phyloP scores from a whole-genome alignment of 2,888 invertebrate species.

The Callosobruchus maculatus region DNA sequence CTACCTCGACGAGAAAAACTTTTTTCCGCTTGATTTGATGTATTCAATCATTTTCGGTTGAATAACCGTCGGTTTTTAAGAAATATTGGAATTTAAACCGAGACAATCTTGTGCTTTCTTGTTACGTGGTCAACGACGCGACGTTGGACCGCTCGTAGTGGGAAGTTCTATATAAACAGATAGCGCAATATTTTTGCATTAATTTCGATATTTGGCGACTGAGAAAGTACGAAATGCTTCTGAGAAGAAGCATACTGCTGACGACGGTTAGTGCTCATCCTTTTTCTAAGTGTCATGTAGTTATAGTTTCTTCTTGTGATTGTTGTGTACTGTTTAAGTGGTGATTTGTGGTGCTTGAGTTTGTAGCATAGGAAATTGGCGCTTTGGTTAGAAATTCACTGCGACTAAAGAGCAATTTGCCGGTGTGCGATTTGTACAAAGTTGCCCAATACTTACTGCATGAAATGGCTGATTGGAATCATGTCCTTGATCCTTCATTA shows the following conservation, averaged over 20 bases:
- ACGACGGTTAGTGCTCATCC: conserved; percentile 40
- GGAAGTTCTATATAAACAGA: conserved; percentile 43
- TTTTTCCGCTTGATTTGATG: conserved; percentile 36
- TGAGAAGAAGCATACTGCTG: conserved; percentile 36
- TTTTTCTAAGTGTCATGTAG: conserved; percentile 7
- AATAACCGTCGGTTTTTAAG: conserved; percentile 37
- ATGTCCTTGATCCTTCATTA: too few species aligned
- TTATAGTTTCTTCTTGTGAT: conserved; percentile 1
- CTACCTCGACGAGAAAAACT: conserved; percentile 26
- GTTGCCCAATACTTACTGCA: too few species aligned
- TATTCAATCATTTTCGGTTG: conserved; percentile 42
- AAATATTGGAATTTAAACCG: conserved; percentile 38
- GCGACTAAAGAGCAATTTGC: too few species aligned
- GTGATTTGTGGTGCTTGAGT: background rate
- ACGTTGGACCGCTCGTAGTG: conserved; percentile 29
- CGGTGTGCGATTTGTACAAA: too few species aligned
- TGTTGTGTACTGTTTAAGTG: background rate
- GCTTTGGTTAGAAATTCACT: too few species aligned
- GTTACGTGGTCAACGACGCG: conserved; percentile 27
- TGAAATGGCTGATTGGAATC: too few species aligned
- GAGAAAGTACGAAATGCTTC: conserved; percentile 38
- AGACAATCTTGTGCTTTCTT: conserved; percentile 40
- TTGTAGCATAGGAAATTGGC: background rate
- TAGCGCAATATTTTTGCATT: conserved; percentile 31
- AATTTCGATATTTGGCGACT: conserved; percentile 13